Percentiles rank a stretch among this genome's conserved stretches.
phyloP scores from a whole-genome alignment of 2,797 vertebrate genomes.

The Oreonectes daqikongensis region DNA sequence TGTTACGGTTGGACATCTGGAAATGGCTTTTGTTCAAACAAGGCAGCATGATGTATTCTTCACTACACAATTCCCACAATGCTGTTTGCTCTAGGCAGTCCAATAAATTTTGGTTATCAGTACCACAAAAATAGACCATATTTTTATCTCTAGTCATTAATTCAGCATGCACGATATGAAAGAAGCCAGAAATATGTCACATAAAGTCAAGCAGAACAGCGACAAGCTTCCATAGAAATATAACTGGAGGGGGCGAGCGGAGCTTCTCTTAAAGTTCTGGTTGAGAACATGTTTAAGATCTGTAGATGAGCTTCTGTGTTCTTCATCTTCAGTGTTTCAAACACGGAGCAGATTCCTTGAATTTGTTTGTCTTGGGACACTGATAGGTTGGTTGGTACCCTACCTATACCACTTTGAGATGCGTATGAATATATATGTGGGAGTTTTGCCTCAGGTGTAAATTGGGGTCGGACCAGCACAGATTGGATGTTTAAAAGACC shows the following conservation, averaged over 20 bases:
- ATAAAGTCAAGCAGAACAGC: slow-evolving; percentile 34
- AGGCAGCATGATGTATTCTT: slow-evolving; percentile 14
- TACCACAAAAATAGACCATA: neutral
- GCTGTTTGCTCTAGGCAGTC: slow-evolving; percentile 31
- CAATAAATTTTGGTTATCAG: slow-evolving; percentile 18
- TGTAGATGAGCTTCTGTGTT: neutral
- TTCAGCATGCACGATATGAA: slow-evolving; percentile 22
- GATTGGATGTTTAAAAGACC: slow-evolving; percentile 32
- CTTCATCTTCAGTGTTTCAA: neutral
- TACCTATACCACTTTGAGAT: slow-evolving; percentile 47
- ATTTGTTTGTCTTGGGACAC: slow-evolving; percentile 15
- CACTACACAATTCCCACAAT: slow-evolving; percentile 12
- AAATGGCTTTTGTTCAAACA: slow-evolving; percentile 33
- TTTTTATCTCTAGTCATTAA: slow-evolving; percentile 28
- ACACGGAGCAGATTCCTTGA: neutral
- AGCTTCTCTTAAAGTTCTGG: neutral
- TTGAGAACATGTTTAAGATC: neutral
- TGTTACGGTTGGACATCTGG: slow-evolving; percentile 34
- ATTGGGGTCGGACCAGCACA: neutral
- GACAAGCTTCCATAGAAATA: slow-evolving; percentile 21
- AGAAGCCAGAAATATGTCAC: slow-evolving; percentile 26
- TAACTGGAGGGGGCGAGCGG: neutral
- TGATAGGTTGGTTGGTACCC: slow-evolving; percentile 42
- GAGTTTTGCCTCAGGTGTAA: neutral
- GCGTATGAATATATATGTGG: slow-evolving; percentile 26